These are phyloP conservation scores for Deroplatys truncata DNA, from an alignment of 2,888 invertebrate species.

Conservation along the genomic window DNA sequence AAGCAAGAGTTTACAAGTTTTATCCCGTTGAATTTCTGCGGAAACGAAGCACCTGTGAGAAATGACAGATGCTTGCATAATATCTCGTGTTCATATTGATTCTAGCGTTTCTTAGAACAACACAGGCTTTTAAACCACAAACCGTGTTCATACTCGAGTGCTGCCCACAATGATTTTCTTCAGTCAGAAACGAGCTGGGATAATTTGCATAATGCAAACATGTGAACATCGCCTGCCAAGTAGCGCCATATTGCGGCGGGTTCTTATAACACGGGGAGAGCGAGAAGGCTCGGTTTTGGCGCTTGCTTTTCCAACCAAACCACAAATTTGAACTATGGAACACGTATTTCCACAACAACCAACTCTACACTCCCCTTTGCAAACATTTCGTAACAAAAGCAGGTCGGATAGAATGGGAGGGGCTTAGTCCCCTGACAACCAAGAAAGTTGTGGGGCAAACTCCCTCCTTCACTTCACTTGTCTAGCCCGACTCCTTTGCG, in stretches of 20 bases:
- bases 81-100: neutral
- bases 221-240: neutral
- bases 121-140: neutral
- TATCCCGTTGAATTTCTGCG: too few species aligned
- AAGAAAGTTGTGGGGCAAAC: neutral
- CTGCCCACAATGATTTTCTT: neutral
- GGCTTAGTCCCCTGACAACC: neutral
- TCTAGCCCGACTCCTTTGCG: neutral
- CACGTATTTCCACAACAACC: constrained; percentile 1
- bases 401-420: neutral
- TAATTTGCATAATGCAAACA: neutral
- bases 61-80: too few species aligned
- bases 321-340: constrained; percentile 5
- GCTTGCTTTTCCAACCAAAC: neutral
- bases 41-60: too few species aligned
- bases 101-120: neutral
- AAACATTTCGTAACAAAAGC: neutral
- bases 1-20: too few species aligned
- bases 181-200: neutral
- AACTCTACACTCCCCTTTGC: neutral
- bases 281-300: neutral
- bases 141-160: neutral
- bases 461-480: neutral
- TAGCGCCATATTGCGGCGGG: neutral
- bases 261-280: neutral